These are phyloP conservation scores for Drosophila lini DNA, from an alignment of 1,140 invertebrate species.

Conservation along the genomic window DNA sequence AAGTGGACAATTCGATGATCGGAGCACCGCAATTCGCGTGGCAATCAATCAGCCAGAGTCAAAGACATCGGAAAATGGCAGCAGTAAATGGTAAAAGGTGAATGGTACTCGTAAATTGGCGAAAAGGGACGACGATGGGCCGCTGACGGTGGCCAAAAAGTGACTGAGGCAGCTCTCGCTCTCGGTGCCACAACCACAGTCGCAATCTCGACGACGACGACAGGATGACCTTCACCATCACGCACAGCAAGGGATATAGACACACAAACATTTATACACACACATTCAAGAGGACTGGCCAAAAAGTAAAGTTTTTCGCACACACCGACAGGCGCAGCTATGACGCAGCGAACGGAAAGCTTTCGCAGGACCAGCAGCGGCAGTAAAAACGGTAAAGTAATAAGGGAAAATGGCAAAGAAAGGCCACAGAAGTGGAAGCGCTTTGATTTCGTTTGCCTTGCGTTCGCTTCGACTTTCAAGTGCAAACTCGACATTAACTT, in stretches of 20 bases:
- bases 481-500: conserved; percentile 74
- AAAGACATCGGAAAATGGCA: conserved; percentile 20
- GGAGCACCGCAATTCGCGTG: conserved; percentile 48
- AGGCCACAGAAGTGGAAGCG: conserved; percentile 7
- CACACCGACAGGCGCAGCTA: conserved; percentile 41
- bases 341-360: conserved; percentile 68
- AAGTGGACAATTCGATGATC: conserved; percentile 67
- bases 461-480: conserved; percentile 64
- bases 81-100: conserved; percentile 21
- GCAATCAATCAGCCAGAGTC: conserved; percentile 64
- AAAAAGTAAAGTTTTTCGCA: conserved; percentile 78
- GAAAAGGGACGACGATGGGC: conserved; percentile 37
- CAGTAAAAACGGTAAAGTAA: not conserved
- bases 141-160: conserved; percentile 38
- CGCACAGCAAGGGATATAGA: conserved; percentile 60
- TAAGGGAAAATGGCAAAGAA: conserved; percentile 8
- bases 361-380: conserved; percentile 31
- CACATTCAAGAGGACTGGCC: conserved; percentile 35
- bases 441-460: conserved; percentile 63
- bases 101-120: conserved; percentile 31
- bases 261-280: not conserved
- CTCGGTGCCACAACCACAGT: conserved; percentile 13
- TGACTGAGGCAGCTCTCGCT: conserved; percentile 35
- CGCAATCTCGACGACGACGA: conserved; percentile 49
- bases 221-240: conserved; percentile 82